phyloP scores from a whole-genome alignment of 2,888 invertebrate genomes.

The Conus canariensis region DNA sequence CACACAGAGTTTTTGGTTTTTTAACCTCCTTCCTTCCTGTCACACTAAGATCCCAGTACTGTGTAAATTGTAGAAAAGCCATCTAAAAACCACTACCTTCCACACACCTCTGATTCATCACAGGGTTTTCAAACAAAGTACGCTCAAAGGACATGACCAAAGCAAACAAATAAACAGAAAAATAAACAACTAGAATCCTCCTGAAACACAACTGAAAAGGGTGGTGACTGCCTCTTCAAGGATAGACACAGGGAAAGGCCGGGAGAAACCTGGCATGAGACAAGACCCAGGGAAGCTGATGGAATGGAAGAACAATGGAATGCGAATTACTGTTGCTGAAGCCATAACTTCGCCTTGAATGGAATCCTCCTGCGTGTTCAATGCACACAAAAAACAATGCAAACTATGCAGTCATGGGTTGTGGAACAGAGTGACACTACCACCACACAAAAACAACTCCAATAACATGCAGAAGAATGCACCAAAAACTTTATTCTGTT shows the following conservation, averaged over 20 bases:
- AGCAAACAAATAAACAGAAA: neutral
- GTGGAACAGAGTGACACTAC: neutral
- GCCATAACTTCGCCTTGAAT: slow-evolving; percentile 9
- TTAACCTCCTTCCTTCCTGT: no score
- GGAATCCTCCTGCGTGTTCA: slow-evolving; percentile 1
- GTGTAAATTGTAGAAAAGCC: neutral
- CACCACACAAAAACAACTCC: no score
- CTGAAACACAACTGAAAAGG: neutral
- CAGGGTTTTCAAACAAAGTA: neutral
- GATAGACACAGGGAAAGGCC: neutral
- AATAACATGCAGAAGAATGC: no score
- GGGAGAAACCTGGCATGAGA: neutral
- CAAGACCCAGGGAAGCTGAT: neutral
- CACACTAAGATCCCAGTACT: neutral
- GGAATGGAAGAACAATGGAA: neutral
- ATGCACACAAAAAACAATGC: neutral
- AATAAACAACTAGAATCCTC: neutral
- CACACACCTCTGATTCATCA: neutral
- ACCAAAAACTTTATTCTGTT: no score
- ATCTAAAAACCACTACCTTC: neutral
- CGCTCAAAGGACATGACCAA: neutral
- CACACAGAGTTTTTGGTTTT: neutral
- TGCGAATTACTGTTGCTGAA: neutral
- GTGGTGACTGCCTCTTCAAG: neutral
- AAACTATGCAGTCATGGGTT: slow-evolving; percentile 14